Conservation (phyloP, 2,113 vertebrate species). For the Hypanus sabinus region DNA sequence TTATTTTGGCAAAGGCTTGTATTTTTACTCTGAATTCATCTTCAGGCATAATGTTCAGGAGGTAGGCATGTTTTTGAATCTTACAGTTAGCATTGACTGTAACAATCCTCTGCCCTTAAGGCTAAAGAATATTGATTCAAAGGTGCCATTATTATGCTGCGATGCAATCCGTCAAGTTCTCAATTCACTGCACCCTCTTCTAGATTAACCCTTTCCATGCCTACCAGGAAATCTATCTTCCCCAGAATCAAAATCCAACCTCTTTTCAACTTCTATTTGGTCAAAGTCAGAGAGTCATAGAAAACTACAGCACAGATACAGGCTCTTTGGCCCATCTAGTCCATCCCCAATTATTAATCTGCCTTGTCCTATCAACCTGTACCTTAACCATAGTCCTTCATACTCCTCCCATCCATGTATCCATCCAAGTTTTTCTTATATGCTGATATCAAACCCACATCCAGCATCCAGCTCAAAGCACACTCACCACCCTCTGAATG, state of each 20-base stretch:
- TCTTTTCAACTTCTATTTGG: neutral
- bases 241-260: too few relatives aligned
- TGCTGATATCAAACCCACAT: too few relatives aligned
- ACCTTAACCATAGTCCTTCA: too few relatives aligned
- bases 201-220: neutral
- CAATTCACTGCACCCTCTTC: neutral
- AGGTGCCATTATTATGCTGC: neutral
- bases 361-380: too few relatives aligned
- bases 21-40: neutral
- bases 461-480: too few relatives aligned
- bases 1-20: neutral
- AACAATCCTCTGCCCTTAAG: neutral
- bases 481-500: too few relatives aligned
- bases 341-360: too few relatives aligned
- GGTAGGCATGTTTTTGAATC: neutral
- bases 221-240: too few relatives aligned
- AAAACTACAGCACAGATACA: too few relatives aligned
- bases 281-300: neutral
- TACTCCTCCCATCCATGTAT: too few relatives aligned
- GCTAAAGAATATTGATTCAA: constrained; percentile 4
- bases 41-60: neutral
- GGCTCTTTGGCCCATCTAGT: too few relatives aligned
- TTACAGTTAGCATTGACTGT: neutral
- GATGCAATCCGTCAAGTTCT: neutral
- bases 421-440: too few relatives aligned